Percentiles rank a stretch among this genome's conserved stretches.
Conservation (phyloP, 1,140 invertebrate genomes). For the Araneus ventricosus region DNA sequence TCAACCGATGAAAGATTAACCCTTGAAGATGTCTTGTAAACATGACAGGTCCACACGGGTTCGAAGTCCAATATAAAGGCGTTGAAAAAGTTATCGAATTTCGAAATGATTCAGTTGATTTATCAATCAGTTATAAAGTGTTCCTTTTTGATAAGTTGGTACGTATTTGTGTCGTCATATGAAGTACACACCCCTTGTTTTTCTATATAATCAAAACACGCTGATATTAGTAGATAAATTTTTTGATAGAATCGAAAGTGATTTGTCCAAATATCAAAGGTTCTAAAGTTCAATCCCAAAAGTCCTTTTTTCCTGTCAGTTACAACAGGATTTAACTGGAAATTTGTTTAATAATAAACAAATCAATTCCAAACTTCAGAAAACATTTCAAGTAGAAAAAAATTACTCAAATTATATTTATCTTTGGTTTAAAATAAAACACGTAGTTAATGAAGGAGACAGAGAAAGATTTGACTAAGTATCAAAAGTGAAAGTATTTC, state of each 20-base stretch:
- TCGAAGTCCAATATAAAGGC: neutral
- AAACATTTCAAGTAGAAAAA: no score
- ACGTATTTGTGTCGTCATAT: neutral
- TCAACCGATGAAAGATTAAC: neutral
- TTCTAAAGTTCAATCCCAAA: no score
- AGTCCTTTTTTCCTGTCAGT: no score
- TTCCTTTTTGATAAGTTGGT: neutral
- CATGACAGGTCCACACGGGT: neutral
- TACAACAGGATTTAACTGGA: neutral
- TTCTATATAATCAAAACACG: neutral
- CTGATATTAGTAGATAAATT: neutral
- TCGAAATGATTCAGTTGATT: neutral
- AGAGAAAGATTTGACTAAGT: no score
- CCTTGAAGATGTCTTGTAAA: neutral
- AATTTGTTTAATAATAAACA: neutral
- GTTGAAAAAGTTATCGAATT: neutral
- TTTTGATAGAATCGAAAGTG: neutral
- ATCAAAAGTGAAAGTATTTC: no score
- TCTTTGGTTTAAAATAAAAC: no score
- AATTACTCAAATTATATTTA: no score
- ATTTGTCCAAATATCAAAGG: neutral
- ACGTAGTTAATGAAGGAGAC: no score
- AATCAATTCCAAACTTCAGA: no score
- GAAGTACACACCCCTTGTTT: neutral
- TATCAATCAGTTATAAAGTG: neutral